Evolutionary conservation across 2,888 invertebrate species (phyloP).

Genomic region (Nomada hirtipes): DNA sequence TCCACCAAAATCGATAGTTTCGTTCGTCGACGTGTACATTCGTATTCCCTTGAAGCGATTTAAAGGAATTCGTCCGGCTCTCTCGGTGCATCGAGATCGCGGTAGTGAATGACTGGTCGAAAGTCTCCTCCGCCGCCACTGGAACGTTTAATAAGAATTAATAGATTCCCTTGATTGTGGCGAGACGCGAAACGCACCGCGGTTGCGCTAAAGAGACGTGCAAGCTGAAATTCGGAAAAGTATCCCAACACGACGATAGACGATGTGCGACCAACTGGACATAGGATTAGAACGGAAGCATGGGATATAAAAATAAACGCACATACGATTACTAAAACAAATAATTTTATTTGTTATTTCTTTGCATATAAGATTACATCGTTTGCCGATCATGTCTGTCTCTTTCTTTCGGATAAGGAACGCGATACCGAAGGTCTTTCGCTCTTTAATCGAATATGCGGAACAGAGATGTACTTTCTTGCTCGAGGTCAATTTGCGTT

Average conservation of each 20-base stretch:
- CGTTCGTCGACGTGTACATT: not conserved
- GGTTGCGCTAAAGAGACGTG: too few species aligned
- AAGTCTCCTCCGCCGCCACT: slow-evolving; percentile 91
- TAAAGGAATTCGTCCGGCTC: slow-evolving; percentile 94
- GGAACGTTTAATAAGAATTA: slow-evolving; percentile 83
- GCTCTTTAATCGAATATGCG: slow-evolving; percentile 11
- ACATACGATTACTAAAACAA: slow-evolving; percentile 70
- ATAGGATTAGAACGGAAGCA: slow-evolving; percentile 71
- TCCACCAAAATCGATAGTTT: not conserved
- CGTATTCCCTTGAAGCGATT: not conserved
- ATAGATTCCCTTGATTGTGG: not conserved
- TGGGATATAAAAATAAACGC: slow-evolving; percentile 77
- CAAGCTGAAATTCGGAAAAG: not conserved
- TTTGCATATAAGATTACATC: slow-evolving; percentile 59
- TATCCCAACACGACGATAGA: not conserved
- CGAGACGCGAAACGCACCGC: not conserved
- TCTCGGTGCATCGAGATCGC: slow-evolving; percentile 96
- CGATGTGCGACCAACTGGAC: slow-evolving; percentile 72
- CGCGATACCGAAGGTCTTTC: not conserved
- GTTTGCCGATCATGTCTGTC: slow-evolving; percentile 39
- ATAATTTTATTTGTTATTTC: slow-evolving; percentile 78
- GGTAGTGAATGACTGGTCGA: slow-evolving; percentile 95
- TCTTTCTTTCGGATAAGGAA: not conserved
- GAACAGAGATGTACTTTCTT: not conserved
- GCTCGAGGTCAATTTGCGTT: not conserved